phyloP scores from a whole-genome alignment of 2,113 vertebrate species.

The Pica pica region DNA sequence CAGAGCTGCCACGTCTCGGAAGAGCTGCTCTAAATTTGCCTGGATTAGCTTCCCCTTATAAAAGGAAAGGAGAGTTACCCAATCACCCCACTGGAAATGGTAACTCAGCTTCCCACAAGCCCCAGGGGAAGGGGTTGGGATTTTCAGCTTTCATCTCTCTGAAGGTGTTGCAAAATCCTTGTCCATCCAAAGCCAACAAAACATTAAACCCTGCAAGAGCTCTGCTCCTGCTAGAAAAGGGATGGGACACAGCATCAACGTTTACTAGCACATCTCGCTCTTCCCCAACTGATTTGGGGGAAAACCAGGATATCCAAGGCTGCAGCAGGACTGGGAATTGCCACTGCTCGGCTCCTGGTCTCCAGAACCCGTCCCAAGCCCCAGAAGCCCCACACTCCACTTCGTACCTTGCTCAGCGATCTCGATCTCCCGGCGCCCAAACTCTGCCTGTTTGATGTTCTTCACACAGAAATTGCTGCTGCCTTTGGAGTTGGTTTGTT shows the following conservation, averaged over 20 bases:
- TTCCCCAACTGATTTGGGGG: neutral
- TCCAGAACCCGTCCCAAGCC: neutral
- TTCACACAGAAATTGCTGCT: slow-evolving; percentile 95
- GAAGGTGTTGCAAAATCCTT: neutral
- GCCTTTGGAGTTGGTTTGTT: slow-evolving; percentile 90
- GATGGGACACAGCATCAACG: accelerated
- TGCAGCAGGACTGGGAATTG: neutral
- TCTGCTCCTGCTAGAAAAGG: neutral
- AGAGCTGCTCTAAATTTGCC: neutral
- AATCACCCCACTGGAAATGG: neutral
- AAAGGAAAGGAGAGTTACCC: neutral
- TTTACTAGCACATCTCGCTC: neutral
- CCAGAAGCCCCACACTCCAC: neutral
- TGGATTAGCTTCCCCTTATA: neutral
- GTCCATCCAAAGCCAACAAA: neutral
- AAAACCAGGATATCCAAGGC: neutral
- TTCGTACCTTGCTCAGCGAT: slow-evolving; percentile 90
- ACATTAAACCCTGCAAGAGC: neutral
- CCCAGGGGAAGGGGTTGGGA: neutral
- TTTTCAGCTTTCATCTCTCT: neutral
- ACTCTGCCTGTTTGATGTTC: slow-evolving; percentile 95
- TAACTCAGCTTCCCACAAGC: neutral
- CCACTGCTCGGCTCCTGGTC: neutral
- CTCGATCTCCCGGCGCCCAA: slow-evolving; percentile 92
- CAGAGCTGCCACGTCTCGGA: neutral